Evolutionary conservation across 2,797 vertebrate genomes (phyloP).

Genomic region (Notolabrus celidotus): DNA sequence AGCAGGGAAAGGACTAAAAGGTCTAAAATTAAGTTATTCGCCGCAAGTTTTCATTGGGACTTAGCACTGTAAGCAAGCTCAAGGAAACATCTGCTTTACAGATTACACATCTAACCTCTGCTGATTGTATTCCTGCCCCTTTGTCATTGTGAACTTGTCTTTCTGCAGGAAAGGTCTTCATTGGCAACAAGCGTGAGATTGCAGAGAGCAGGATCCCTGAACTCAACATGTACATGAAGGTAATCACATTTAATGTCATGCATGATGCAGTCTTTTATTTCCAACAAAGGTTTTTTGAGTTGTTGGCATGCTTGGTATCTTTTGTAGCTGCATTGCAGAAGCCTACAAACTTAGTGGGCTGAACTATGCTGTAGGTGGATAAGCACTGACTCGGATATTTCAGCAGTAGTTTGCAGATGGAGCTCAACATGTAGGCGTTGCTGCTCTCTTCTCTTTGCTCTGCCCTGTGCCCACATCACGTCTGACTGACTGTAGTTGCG

Average conservation of each 20-base stretch:
- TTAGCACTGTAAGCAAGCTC: background rate
- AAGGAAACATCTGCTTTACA: background rate
- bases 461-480: slow-evolving; percentile 76
- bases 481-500: slow-evolving; percentile 75
- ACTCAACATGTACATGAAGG: slow-evolving; percentile 96
- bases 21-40: background rate
- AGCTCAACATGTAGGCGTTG: slow-evolving; percentile 72
- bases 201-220: slow-evolving; percentile 92
- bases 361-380: slow-evolving; percentile 73
- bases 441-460: slow-evolving; percentile 72
- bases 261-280: slow-evolving; percentile 5
- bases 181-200: slow-evolving; percentile 94
- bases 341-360: slow-evolving; percentile 70
- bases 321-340: slow-evolving; percentile 44
- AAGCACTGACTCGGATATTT: slow-evolving; percentile 70
- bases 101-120: background rate
- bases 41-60: background rate
- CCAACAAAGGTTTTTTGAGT: slow-evolving; percentile 19
- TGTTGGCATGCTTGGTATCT: slow-evolving; percentile 51
- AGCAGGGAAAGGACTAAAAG: background rate
- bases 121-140: background rate
- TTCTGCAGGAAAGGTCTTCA: slow-evolving; percentile 90
- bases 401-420: slow-evolving; percentile 68
- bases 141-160: background rate
- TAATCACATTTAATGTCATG: slow-evolving; percentile 59